Percentiles rank a stretch among this genome's conserved stretches.
These are phyloP conservation scores for Harlomillsia oculata DNA, from an alignment of 1,140 invertebrate species.

Conservation along the genomic window DNA sequence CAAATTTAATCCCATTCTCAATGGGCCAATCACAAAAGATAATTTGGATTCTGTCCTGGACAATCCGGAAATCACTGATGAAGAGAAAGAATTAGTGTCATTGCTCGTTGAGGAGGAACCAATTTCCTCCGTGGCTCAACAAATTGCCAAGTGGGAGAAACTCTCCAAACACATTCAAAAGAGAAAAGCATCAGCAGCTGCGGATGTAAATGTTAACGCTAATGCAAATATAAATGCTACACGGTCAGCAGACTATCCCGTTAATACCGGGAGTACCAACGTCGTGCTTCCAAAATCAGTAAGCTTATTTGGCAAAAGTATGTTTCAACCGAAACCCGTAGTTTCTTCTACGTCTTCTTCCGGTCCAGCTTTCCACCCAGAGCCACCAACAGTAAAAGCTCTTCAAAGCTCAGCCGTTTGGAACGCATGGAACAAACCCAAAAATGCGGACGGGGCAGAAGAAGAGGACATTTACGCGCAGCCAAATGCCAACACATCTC, in stretches of 20 bases:
- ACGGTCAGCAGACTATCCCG: background rate
- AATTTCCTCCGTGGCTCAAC: slow-evolving; percentile 16
- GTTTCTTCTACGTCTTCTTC: slow-evolving; percentile 3
- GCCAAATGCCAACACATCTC: slow-evolving; percentile 15
- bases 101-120: slow-evolving; percentile 13
- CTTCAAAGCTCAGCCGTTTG: background rate
- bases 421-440: slow-evolving; percentile 9
- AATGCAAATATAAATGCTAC: background rate
- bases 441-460: slow-evolving; percentile 8
- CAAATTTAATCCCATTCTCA: too few relatives aligned
- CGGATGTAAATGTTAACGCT: background rate
- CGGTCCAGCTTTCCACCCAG: too few relatives aligned
- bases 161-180: background rate
- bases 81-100: slow-evolving; percentile 9
- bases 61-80: too few relatives aligned
- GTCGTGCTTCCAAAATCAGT: too few relatives aligned
- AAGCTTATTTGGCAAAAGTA: too few relatives aligned
- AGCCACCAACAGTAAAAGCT: background rate
- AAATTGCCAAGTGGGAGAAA: slow-evolving; percentile 21
- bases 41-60: too few relatives aligned
- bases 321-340: background rate
- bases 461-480: slow-evolving; percentile 20
- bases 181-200: background rate
- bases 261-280: background rate
- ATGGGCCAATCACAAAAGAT: too few relatives aligned